phyloP scores from a whole-genome alignment of 2,888 invertebrate genomes.

The Lypha dubia region DNA sequence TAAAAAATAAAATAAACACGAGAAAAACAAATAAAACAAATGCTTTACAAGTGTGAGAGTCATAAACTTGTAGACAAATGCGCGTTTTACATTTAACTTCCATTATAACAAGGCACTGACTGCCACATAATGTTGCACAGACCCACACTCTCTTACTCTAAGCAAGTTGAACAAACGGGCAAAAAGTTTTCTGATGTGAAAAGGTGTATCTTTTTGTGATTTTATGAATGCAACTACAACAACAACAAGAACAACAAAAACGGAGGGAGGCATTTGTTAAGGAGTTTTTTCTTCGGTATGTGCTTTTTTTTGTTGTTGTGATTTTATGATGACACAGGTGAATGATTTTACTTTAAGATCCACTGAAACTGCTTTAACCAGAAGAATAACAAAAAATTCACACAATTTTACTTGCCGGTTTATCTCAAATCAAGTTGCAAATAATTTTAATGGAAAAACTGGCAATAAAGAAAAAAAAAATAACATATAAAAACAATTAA shows the following conservation, averaged over 20 bases:
- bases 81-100: conserved; percentile 65
- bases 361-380: neutral
- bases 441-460: conserved; percentile 21
- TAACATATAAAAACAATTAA: neutral
- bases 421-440: neutral
- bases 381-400: conserved; percentile 33
- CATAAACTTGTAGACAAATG: conserved; percentile 69
- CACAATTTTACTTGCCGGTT: conserved; percentile 33
- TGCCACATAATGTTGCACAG: conserved; percentile 49
- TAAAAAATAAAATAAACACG: neutral
- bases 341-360: conserved; percentile 40
- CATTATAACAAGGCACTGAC: conserved; percentile 50
- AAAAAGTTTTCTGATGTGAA: conserved; percentile 12
- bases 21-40: conserved; percentile 19
- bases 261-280: conserved; percentile 23
- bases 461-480: neutral
- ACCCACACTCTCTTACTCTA: neutral
- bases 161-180: neutral
- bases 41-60: conserved; percentile 62
- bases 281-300: neutral
- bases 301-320: too few species aligned
- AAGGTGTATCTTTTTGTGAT: conserved; percentile 39
- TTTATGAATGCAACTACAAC: conserved; percentile 21
- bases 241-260: neutral
- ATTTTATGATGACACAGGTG: conserved; percentile 57